Evolutionary conservation across 1,140 invertebrate genomes (phyloP), one percentile per base, ranked within the genome.

Genomic region (Hydropsyche tenuis): DNA sequence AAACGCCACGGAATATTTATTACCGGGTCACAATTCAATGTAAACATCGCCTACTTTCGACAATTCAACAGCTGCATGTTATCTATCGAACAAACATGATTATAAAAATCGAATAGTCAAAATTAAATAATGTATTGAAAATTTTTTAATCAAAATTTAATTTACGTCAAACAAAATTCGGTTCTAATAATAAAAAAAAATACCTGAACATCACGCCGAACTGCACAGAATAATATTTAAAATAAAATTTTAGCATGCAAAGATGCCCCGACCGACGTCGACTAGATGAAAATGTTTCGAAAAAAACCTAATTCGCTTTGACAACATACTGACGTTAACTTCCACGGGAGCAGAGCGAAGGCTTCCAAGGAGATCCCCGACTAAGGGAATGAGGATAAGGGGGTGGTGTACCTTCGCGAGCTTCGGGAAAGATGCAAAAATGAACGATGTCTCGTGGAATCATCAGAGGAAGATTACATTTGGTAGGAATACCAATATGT

Each of bases 301-400:
- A 74, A 77, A 77, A 77, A 77, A 77, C 66, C 73, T 77, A 77
- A 77, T 77, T 77, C 76, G 69, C 76, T 77, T 77, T 77, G 76
- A 77, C 76, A 77, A 74, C 75, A 76, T 42, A 71, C 73, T 74
- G 76, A 77, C 73, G 76, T 77, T 73, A 77, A 77, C 76, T 75
- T 73, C 51, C 48, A 30, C 56, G 63, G 63, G 42, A 53, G 60
- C 20, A 1, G 62, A 23, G 45, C 72, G 43, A 70, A 70, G 48
- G 68, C 68, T 70, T 70, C 68, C 23, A 56, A 68, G 25, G 62
- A 64, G 23, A 64, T 30, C 6, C 23, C 23, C 30, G 45, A 48
- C 16, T 14, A 16, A 48, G 45, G 45, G 45, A 7, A 14, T 6
- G 63, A 18, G 23, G 63, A 14, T 22, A n/a, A 9, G 42, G 42